Percentiles rank a stretch among this genome's conserved stretches.
phyloP scores from a whole-genome alignment of 2,888 invertebrate species.

The Tetragonisca angustula region DNA sequence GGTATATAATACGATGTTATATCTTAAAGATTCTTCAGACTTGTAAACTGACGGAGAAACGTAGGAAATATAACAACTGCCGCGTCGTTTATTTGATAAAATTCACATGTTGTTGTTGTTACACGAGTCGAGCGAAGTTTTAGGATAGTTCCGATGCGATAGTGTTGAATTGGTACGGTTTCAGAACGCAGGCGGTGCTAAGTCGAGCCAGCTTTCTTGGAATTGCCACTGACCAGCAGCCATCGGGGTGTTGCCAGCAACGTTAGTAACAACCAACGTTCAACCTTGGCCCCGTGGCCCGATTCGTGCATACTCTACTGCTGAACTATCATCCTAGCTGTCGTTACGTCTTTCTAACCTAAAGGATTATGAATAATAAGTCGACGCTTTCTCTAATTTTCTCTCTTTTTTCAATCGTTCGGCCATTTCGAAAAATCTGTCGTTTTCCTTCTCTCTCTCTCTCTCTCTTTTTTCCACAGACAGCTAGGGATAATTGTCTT shows the following conservation, averaged over 20 bases:
- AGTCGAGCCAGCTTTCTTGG: slow-evolving; percentile 46
- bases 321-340: slow-evolving; percentile 36
- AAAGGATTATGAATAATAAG: not conserved
- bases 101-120: no score
- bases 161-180: not conserved
- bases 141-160: not conserved
- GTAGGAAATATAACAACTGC: no score
- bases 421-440: not conserved
- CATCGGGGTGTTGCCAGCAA: slow-evolving; percentile 55
- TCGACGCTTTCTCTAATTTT: not conserved
- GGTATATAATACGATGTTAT: no score
- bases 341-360: slow-evolving; percentile 9
- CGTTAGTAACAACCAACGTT: slow-evolving; percentile 37
- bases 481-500: not conserved
- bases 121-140: no score
- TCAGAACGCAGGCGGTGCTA: slow-evolving; percentile 20
- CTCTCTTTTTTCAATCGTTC: no score
- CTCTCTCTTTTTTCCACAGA: no score
- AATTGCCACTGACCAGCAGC: slow-evolving; percentile 30
- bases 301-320: slow-evolving; percentile 65
- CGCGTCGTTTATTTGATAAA: no score
- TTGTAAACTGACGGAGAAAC: no score
- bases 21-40: no score
- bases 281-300: slow-evolving; percentile 79
- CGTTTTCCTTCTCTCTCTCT: no score